Evolutionary conservation across 2,113 vertebrate genomes (phyloP).

Genomic region (Saccopteryx leptura): DNA sequence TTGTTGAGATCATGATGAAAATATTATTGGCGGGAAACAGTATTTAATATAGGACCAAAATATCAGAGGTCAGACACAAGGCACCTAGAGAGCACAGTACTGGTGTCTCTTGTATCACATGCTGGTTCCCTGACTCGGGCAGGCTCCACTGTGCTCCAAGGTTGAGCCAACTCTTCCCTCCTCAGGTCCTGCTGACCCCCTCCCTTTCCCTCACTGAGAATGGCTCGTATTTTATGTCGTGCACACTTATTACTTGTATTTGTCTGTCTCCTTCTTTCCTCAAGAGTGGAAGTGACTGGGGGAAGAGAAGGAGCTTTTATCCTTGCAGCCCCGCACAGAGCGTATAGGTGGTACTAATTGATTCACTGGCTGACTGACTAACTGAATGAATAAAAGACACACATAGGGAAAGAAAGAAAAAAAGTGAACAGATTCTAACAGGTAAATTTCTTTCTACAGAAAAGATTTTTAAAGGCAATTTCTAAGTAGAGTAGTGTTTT

Average conservation of each 20-base stretch:
- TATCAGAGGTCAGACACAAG: not conserved
- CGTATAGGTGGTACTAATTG: not conserved
- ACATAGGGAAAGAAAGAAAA: not conserved
- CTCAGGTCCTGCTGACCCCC: rapidly evolving
- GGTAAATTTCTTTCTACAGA: constrained; percentile 70
- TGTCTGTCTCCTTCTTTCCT: not conserved
- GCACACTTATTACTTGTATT: not conserved
- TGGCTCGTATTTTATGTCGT: not conserved
- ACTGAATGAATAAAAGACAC: not conserved
- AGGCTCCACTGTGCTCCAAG: not conserved
- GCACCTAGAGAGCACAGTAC: not conserved
- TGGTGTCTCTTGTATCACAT: rapidly evolving
- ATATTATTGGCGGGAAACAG: not conserved
- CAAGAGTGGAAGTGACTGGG: not conserved
- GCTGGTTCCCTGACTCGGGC: not conserved
- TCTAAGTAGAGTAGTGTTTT: constrained; percentile 44
- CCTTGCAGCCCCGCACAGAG: not conserved
- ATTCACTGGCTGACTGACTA: not conserved
- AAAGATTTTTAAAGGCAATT: constrained; percentile 76
- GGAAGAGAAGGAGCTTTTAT: not conserved
- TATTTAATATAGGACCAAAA: not conserved
- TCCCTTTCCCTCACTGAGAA: not conserved
- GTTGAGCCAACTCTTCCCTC: not conserved
- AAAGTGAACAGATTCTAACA: constrained; percentile 53
- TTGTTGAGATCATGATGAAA: not conserved